A percentile compares a stretch with the other conserved stretches of the same genome.
phyloP scores from a whole-genome alignment of 2,888 invertebrate species.

The Galerucella nymphaeae region DNA sequence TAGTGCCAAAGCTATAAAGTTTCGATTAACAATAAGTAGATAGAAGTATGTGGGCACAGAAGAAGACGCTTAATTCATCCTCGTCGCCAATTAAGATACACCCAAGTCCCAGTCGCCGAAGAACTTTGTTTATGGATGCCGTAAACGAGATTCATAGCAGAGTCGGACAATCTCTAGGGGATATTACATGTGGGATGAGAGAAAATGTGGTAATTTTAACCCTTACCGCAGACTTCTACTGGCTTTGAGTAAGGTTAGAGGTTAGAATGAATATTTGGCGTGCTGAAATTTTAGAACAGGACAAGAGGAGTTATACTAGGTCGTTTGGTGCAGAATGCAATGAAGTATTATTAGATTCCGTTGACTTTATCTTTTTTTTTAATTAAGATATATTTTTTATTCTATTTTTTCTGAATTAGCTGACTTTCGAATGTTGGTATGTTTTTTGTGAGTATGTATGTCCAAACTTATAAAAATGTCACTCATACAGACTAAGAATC shows the following conservation, averaged over 20 bases:
- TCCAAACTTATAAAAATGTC: no score
- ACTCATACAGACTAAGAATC: no score
- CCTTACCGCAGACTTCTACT: neutral
- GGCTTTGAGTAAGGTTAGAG: neutral
- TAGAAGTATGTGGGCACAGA: slow-evolving; percentile 53
- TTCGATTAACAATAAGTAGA: slow-evolving; percentile 53
- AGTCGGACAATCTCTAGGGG: slow-evolving; percentile 17
- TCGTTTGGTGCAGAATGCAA: no score
- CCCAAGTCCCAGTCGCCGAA: slow-evolving; percentile 53
- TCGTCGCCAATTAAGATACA: slow-evolving; percentile 59
- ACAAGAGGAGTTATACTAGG: no score
- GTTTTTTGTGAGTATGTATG: no score
- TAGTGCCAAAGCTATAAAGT: slow-evolving; percentile 49
- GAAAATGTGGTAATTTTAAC: slow-evolving; percentile 8
- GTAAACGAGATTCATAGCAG: slow-evolving; percentile 35
- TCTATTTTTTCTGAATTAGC: no score
- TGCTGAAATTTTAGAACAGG: no score
- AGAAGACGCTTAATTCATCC: slow-evolving; percentile 55
- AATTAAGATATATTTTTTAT: no score
- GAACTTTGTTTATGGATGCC: slow-evolving; percentile 53
- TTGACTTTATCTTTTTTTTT: no score
- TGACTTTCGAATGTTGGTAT: no score
- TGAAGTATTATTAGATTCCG: no score
- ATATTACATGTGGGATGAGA: neutral
- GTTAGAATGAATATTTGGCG: no score